Base-by-base conservation (phyloP, 1,140 invertebrate genomes). In the Marisa cornuarietis region DNA sequence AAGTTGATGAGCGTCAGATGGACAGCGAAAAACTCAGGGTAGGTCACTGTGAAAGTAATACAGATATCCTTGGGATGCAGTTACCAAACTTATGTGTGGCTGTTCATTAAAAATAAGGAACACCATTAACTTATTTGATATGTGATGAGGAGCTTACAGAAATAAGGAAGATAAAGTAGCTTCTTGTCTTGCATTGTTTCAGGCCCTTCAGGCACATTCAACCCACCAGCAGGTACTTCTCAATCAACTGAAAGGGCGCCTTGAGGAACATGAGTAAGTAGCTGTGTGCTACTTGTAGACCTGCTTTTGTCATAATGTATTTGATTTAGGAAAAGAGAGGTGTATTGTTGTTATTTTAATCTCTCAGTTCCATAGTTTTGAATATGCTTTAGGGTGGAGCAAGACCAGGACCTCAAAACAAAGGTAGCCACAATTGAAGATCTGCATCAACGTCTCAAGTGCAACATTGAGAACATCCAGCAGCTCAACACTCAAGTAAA, bases 241-340 rank as follows among this genome's bases (percentile, higher is more conserved):
- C 0, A 86, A 89, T 75, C 89, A 91, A 82, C 86, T 91, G 9
- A 86, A 89, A 80, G 84, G 82, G 42, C 79, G 88, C 31, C 87
- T 91, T 7, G 89, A 91, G 71, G 90, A 91, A 83, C 86, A 90
- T 77, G 90, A 90, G 89, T 90, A 85, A 86, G 89, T 86, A 71
- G 16, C 54, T 58, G 16, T 58, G 11, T 58, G 31, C 16, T 8
- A 58, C 54, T n/a, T n/a, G n/a, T n/a, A n/a, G n/a, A n/a, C n/a
- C n/a, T 58, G 54, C 4, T 4, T 42, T 63, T 63, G 61, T 16
- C 51, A 58, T 74, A 16, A 13, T 68, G 11, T 13, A 68, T 68
- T 13, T 24, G 22, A 68, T 42, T 13, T 16, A 10, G n/a, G 1
- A 18, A 68, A 68, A 68, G 22, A 68, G 31, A 65, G 26, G 31